phyloP scores from a whole-genome alignment of 1,140 invertebrate species.

The Acromyrmex echinatior region DNA sequence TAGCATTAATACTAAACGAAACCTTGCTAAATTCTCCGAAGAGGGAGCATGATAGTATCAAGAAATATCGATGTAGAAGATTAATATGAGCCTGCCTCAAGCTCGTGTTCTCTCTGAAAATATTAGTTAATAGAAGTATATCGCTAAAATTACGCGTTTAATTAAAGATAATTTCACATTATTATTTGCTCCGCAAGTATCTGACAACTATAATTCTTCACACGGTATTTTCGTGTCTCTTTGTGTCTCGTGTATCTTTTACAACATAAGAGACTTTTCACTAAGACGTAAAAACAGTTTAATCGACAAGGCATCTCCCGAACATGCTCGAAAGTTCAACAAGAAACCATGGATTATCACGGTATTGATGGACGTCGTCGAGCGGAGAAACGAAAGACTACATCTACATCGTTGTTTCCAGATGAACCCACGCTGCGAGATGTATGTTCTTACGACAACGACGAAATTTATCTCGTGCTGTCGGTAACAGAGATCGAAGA shows the following conservation, averaged over 20 bases:
- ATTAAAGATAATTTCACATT: background rate
- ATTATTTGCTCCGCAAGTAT: background rate
- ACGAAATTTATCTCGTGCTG: conserved; percentile 75
- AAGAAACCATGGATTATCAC: conserved; percentile 51
- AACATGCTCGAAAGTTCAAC: conserved; percentile 52
- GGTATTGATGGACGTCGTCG: conserved; percentile 76
- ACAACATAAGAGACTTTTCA: background rate
- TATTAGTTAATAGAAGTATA: conserved; percentile 3
- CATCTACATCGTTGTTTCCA: conserved; percentile 76
- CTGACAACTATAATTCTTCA: background rate
- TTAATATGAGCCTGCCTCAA: conserved; percentile 4
- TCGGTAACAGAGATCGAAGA: conserved; percentile 75
- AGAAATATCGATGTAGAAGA: conserved; percentile 55
- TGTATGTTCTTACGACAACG: conserved; percentile 69
- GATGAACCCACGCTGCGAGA: conserved; percentile 77
- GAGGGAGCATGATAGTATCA: conserved; percentile 39
- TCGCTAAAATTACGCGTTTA: background rate
- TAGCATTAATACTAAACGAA: conserved; percentile 54
- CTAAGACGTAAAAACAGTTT: conserved; percentile 29
- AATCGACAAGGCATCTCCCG: conserved; percentile 50
- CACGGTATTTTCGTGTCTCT: background rate
- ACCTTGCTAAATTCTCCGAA: conserved; percentile 61
- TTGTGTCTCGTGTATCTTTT: background rate
- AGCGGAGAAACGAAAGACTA: conserved; percentile 70
- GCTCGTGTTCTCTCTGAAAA: conserved; percentile 25